Conservation (phyloP, 1,140 invertebrate genomes). For the Heliothis virescens region DNA sequence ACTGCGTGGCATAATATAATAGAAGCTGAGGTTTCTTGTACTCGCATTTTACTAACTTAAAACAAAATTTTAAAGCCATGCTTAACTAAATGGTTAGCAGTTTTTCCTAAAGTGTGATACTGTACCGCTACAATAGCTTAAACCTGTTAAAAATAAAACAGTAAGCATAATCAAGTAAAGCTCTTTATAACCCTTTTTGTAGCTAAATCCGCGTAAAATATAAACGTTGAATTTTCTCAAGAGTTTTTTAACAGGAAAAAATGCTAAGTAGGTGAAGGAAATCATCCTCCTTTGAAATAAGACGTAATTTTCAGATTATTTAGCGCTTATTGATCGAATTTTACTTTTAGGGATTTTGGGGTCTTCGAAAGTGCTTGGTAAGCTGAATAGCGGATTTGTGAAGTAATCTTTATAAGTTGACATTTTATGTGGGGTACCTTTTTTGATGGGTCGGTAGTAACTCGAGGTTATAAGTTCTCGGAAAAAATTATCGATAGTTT, state of each 20-base stretch:
- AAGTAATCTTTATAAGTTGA: not conserved
- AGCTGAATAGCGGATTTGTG: constrained; percentile 6
- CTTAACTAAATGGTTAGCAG: too few relatives aligned
- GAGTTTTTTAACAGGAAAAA: constrained; percentile 22
- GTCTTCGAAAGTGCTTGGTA: constrained; percentile 6
- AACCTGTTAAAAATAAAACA: not conserved
- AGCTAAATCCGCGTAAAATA: constrained; percentile 24
- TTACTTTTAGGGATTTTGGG: not conserved
- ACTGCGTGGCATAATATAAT: too few relatives aligned
- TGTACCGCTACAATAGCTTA: not conserved
- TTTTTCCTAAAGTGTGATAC: too few relatives aligned
- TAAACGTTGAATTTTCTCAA: not conserved
- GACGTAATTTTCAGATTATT: constrained; percentile 23
- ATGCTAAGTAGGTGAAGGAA: constrained; percentile 11
- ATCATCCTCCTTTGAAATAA: constrained; percentile 14
- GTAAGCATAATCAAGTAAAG: not conserved
- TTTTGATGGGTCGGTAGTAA: not conserved
- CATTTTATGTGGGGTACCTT: not conserved
- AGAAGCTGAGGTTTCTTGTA: too few relatives aligned
- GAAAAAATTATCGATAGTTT: too few relatives aligned
- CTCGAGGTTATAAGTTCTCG: too few relatives aligned
- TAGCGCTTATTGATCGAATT: constrained; percentile 27
- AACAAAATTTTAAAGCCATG: too few relatives aligned
- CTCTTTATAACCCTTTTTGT: constrained; percentile 24
- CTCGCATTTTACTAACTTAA: too few relatives aligned